These are phyloP conservation scores for Mobula hypostoma DNA, from an alignment of 2,113 vertebrate species.

Conservation along the genomic window DNA sequence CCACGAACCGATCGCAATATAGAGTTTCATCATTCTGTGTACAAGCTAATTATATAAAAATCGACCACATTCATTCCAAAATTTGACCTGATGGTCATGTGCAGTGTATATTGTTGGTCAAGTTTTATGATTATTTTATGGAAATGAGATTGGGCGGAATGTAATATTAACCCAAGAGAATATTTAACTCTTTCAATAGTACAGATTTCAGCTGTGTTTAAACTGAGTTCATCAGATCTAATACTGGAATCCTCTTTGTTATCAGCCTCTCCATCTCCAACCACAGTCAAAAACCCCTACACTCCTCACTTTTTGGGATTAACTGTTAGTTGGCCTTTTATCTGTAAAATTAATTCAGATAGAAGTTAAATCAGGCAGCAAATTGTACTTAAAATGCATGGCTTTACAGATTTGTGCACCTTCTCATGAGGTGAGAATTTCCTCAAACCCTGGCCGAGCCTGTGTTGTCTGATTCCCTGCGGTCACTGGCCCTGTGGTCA, in stretches of 20 bases:
- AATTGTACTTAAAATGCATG: background rate
- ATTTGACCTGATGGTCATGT: background rate
- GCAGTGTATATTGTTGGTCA: background rate
- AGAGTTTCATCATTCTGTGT: background rate
- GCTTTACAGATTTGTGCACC: background rate
- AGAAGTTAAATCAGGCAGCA: background rate
- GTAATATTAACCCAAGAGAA: background rate
- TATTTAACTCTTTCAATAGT: background rate
- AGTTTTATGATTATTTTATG: background rate
- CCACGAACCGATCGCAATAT: background rate
- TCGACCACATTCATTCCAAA: background rate
- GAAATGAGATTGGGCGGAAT: background rate
- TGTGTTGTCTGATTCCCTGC: background rate
- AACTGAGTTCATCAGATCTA: background rate
- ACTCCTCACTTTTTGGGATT: background rate
- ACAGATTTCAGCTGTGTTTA: background rate
- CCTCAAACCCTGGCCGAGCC: background rate
- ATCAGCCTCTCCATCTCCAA: background rate
- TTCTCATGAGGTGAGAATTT: background rate
- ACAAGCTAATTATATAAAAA: background rate
- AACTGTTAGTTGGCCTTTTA: background rate
- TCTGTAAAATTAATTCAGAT: background rate
- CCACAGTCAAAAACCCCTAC: background rate
- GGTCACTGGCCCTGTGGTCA: background rate
- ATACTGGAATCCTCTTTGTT: background rate